A percentile compares a stretch with the other conserved stretches of the same genome.
Evolutionary conservation across 2,113 vertebrate genomes (phyloP).

Genomic region (Bubo scandiacus): DNA sequence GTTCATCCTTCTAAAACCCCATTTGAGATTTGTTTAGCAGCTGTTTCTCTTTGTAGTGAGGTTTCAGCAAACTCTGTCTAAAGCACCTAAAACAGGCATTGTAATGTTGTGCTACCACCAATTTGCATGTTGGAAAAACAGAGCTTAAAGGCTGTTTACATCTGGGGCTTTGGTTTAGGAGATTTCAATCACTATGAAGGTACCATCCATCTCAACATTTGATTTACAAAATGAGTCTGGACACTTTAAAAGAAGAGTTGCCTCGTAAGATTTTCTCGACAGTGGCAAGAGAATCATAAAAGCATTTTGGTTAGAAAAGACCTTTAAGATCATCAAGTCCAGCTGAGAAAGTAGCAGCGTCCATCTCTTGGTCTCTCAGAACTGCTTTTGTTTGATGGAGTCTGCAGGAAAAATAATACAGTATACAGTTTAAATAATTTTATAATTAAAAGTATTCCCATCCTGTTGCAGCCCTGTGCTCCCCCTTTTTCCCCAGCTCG

Average conservation of each 20-base stretch:
- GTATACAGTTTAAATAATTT: background rate
- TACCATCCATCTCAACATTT: background rate
- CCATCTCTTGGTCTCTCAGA: background rate
- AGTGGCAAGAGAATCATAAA: background rate
- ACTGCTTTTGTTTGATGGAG: background rate
- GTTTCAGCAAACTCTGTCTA: background rate
- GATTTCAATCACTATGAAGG: background rate
- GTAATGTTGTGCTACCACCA: background rate
- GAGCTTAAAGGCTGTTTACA: background rate
- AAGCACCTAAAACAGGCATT: background rate
- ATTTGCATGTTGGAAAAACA: background rate
- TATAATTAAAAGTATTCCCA: too few species aligned
- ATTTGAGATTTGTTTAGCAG: background rate
- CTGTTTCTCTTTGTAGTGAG: background rate
- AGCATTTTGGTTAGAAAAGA: background rate
- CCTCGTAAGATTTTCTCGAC: background rate
- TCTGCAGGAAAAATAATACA: background rate
- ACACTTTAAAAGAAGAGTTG: background rate
- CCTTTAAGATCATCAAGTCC: background rate
- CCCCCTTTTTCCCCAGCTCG: rapidly evolving
- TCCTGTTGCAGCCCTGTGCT: background rate
- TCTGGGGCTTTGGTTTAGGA: background rate
- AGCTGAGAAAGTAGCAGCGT: background rate
- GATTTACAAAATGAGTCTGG: background rate
- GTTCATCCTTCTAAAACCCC: background rate